Percentiles rank a stretch among this genome's conserved stretches.
Conservation (phyloP, 2,888 invertebrate genomes). For the Chouioia cunea region DNA sequence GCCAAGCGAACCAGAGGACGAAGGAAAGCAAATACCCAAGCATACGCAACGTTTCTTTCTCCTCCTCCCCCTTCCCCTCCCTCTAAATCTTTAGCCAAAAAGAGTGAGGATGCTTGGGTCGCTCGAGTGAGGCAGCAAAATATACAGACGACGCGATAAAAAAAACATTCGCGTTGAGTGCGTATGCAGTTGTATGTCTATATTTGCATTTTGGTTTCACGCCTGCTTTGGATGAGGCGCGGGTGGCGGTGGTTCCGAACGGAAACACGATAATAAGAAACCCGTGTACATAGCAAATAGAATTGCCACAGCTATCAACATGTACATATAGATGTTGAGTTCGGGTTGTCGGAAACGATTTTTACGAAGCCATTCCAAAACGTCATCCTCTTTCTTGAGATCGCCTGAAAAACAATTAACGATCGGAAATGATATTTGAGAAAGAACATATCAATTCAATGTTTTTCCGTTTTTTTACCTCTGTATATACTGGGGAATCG, state of each 20-base stretch:
- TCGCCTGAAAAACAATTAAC: slow-evolving; percentile 78
- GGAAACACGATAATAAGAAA: slow-evolving; percentile 91
- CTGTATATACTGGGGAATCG: slow-evolving; percentile 93
- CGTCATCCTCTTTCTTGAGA: slow-evolving; percentile 85
- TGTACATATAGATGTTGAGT: slow-evolving; percentile 94
- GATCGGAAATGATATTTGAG: background rate
- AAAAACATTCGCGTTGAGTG: too few species aligned
- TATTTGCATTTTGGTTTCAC: too few species aligned
- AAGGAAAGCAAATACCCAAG: background rate
- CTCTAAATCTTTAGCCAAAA: too few species aligned
- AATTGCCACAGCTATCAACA: slow-evolving; percentile 85
- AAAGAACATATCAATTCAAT: background rate
- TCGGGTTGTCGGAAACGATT: slow-evolving; percentile 94
- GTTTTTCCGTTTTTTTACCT: slow-evolving; percentile 71
- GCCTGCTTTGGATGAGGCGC: slow-evolving; percentile 77
- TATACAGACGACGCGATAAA: background rate
- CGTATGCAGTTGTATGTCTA: background rate
- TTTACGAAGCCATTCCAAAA: slow-evolving; percentile 92
- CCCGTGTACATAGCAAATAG: slow-evolving; percentile 92
- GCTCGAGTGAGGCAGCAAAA: slow-evolving; percentile 6
- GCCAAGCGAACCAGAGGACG: slow-evolving; percentile 1
- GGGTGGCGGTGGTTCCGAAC: slow-evolving; percentile 76
- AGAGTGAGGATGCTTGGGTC: background rate
- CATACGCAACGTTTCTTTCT: background rate
- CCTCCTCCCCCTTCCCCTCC: too few species aligned